Conservation (phyloP, 2,888 invertebrate genomes). For the Callyntrura sp. region DNA sequence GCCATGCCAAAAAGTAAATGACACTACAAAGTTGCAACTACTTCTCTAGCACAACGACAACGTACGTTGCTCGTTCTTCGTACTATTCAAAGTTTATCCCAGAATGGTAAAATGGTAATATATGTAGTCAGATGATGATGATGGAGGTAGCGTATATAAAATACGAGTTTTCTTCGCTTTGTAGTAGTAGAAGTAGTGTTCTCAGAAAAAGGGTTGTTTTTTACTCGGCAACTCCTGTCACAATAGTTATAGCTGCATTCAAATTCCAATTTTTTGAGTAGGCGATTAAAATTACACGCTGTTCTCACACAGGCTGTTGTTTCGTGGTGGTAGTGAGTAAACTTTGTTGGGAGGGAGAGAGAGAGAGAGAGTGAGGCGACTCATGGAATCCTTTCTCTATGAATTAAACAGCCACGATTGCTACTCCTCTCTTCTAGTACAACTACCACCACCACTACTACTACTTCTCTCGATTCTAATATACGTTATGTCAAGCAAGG, state of each 20-base stretch:
- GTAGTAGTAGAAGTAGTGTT: constrained; percentile 45
- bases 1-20: constrained; percentile 14
- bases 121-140: no score
- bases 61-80: no score
- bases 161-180: constrained; percentile 39
- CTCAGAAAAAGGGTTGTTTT: constrained; percentile 52
- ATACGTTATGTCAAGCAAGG: constrained; percentile 15
- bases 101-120: not conserved
- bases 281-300: constrained; percentile 71
- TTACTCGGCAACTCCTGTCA: constrained; percentile 43
- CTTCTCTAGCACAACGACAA: no score
- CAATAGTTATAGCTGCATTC: constrained; percentile 70
- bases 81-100: no score
- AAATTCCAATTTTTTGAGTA: constrained; percentile 70
- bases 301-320: constrained; percentile 59
- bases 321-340: constrained; percentile 21
- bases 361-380: constrained; percentile 13
- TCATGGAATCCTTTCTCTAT: constrained; percentile 55
- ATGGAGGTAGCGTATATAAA: constrained; percentile 38
- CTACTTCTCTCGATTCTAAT: not conserved
- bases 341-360: not conserved
- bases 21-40: no score
- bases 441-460: not conserved
- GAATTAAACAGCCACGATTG: not conserved
- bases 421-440: not conserved